Evolutionary conservation across 2,888 invertebrate species (phyloP).

Genomic region (Drosophila melanosoma): DNA sequence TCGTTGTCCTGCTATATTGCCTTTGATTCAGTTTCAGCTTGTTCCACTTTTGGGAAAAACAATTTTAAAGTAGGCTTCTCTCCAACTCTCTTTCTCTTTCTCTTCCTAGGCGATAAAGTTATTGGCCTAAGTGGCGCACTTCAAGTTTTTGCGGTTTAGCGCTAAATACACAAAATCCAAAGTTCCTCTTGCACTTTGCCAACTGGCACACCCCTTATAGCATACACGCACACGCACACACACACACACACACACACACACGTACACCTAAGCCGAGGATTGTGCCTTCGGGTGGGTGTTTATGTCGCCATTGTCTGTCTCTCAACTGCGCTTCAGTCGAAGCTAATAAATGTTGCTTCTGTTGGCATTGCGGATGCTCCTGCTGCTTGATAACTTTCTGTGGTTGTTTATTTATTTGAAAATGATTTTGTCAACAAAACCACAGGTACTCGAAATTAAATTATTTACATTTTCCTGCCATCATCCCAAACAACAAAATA

Average conservation of each 20-base stretch:
- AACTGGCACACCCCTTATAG: conserved; percentile 42
- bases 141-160: conserved; percentile 61
- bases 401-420: conserved; percentile 67
- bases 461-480: conserved; percentile 65
- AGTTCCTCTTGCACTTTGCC: conserved; percentile 63
- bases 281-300: conserved; percentile 60
- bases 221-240: conserved; percentile 3
- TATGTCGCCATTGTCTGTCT: conserved; percentile 70
- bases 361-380: conserved; percentile 7
- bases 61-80: conserved; percentile 40
- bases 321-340: conserved; percentile 34
- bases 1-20: conserved; percentile 34
- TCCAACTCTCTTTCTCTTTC: conserved; percentile 2
- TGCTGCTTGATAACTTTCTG: conserved; percentile 38
- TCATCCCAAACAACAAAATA: conserved; percentile 32
- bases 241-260: too few relatives aligned
- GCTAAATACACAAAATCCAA: conserved; percentile 73
- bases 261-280: conserved; percentile 12
- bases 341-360: conserved; percentile 60
- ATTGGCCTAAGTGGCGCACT: conserved; percentile 63
- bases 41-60: conserved; percentile 24
- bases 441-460: conserved; percentile 75
- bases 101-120: conserved; percentile 61
- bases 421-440: conserved; percentile 58
- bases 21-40: conserved; percentile 42